A percentile compares a stretch with the other conserved stretches of the same genome.
Evolutionary conservation across 2,888 invertebrate genomes (phyloP).

Genomic region (Gibbula magus): DNA sequence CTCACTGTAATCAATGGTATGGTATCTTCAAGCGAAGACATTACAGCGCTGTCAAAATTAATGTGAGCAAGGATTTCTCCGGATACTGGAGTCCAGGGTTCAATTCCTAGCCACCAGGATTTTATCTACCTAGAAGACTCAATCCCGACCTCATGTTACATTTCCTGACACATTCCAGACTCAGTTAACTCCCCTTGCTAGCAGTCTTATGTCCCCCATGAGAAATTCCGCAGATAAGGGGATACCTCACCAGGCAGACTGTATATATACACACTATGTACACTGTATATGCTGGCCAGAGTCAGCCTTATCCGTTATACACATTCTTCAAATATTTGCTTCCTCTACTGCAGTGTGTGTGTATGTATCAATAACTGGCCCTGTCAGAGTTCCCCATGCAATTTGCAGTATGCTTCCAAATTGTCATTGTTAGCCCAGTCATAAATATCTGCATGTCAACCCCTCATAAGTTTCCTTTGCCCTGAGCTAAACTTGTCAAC

Average conservation of each 20-base stretch:
- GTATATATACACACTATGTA: neutral
- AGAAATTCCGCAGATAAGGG: slow-evolving; percentile 19
- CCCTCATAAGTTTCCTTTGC: neutral
- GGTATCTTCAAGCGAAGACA: too few relatives aligned
- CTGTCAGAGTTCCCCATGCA: too few relatives aligned
- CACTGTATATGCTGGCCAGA: neutral
- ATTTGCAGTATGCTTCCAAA: too few relatives aligned
- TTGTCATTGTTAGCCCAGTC: neutral
- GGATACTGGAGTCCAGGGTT: too few relatives aligned
- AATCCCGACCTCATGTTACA: too few relatives aligned
- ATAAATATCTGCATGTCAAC: slow-evolving; percentile 11
- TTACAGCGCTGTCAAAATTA: too few relatives aligned
- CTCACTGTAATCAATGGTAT: too few relatives aligned
- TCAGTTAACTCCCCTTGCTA: neutral
- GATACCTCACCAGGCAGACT: neutral
- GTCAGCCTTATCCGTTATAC: neutral
- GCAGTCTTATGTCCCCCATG: neutral
- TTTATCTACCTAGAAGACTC: too few relatives aligned
- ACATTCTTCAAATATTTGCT: neutral
- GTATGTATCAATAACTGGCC: too few relatives aligned
- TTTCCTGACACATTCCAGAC: neutral
- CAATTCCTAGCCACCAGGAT: too few relatives aligned
- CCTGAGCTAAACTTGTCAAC: slow-evolving; percentile 16
- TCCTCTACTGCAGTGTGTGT: too few relatives aligned
- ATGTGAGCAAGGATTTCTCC: too few relatives aligned